Conservation (phyloP, 2,113 vertebrate species). For the Dasyurus viverrinus region DNA sequence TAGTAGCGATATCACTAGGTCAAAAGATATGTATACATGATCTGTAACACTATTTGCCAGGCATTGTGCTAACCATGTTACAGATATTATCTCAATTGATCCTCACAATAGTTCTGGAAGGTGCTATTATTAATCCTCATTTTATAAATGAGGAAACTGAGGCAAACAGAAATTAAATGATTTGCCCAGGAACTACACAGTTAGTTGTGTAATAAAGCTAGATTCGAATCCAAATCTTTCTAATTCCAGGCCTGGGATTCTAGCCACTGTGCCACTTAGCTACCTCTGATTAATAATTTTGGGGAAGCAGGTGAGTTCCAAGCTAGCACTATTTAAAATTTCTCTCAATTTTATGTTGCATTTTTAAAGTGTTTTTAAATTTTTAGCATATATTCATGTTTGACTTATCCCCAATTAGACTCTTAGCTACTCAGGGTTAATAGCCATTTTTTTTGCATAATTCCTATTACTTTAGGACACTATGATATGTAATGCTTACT, state of each 20-base stretch:
- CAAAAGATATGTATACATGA: background rate
- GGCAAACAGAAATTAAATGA: background rate
- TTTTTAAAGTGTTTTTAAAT: background rate
- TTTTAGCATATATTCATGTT: background rate
- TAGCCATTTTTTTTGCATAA: background rate
- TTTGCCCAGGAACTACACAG: background rate
- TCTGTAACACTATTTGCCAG: background rate
- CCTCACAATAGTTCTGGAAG: background rate
- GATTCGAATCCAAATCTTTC: background rate
- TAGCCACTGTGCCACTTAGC: background rate
- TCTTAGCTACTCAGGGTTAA: background rate
- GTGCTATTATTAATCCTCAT: background rate
- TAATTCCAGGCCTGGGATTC: background rate
- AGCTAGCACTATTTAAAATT: background rate
- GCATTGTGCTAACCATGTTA: background rate
- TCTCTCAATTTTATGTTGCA: background rate
- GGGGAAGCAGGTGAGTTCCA: background rate
- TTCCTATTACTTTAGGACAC: background rate
- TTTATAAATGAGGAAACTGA: background rate
- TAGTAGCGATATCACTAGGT: background rate
- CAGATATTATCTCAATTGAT: background rate
- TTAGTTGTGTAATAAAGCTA: background rate
- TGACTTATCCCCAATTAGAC: slow-evolving; percentile 4
- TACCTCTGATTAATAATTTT: background rate
- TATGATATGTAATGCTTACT: background rate